Conservation (phyloP, 2,797 vertebrate species). For the Neoniphon sammara region DNA sequence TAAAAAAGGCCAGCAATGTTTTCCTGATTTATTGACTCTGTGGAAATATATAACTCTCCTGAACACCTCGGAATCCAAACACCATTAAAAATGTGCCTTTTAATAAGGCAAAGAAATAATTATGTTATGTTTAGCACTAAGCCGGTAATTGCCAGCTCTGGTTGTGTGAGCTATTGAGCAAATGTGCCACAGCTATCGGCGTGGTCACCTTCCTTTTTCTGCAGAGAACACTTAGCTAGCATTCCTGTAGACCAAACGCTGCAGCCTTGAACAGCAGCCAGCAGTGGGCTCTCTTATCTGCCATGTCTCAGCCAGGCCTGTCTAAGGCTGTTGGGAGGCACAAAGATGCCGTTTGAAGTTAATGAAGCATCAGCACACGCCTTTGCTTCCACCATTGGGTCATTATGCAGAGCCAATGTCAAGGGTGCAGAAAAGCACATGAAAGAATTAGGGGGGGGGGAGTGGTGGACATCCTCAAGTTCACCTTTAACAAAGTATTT, state of each 20-base stretch:
- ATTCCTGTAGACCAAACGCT: conserved; percentile 34
- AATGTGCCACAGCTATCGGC: conserved; percentile 12
- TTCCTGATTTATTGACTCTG: conserved; percentile 20
- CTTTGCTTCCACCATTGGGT: conserved; percentile 61
- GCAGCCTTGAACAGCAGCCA: conserved; percentile 73
- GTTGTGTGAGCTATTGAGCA: conserved; percentile 29
- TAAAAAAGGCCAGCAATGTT: not conserved
- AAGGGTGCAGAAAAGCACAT: conserved; percentile 45
- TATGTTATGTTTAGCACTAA: not conserved
- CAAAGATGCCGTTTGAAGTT: conserved; percentile 74
- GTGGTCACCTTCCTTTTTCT: conserved; percentile 45
- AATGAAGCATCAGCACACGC: conserved; percentile 73
- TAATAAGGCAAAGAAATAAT: conserved; percentile 17
- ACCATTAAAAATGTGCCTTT: conserved; percentile 20
- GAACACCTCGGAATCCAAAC: not conserved
- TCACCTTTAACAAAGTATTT: conserved; percentile 33
- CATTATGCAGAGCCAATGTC: conserved; percentile 62
- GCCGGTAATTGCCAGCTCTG: conserved; percentile 16
- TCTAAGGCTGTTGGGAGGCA: conserved; percentile 54
- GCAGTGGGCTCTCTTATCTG: conserved; percentile 60
- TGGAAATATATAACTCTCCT: not conserved
- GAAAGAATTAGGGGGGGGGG: conserved; percentile 40
- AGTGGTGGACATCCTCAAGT: conserved; percentile 16
- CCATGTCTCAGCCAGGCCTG: conserved; percentile 52
- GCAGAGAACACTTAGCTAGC: conserved; percentile 48